A percentile compares a stretch with the other conserved stretches of the same genome.
These are phyloP conservation scores for Lepisosteus osseus DNA, from an alignment of 2,113 vertebrate genomes.

Conservation along the genomic window DNA sequence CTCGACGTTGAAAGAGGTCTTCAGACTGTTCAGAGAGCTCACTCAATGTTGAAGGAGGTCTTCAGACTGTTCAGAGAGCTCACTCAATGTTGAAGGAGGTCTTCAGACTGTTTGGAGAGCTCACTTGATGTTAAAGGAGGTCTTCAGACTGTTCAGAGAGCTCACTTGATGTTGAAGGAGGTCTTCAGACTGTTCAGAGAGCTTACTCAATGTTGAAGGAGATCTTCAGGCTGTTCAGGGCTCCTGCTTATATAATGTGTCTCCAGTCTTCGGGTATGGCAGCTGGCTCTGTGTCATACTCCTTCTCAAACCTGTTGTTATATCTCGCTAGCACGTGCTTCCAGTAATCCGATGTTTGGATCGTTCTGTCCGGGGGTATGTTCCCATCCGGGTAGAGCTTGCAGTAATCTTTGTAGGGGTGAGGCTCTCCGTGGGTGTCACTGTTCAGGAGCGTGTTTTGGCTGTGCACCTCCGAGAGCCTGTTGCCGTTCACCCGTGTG, in stretches of 20 bases:
- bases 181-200: too few species aligned
- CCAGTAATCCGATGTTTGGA: slow-evolving; percentile 60
- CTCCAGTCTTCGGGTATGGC: slow-evolving; percentile 48
- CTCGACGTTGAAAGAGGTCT: too few species aligned
- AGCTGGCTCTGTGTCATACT: slow-evolving; percentile 24
- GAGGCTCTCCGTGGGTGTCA: rapidly evolving
- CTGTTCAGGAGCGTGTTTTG: rapidly evolving
- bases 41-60: too few species aligned
- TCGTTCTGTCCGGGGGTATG: slow-evolving; percentile 52
- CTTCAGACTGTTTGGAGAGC: too few species aligned
- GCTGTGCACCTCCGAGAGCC: slow-evolving; percentile 17
- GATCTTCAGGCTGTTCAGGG: slow-evolving; percentile 42
- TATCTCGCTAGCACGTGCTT: slow-evolving; percentile 52
- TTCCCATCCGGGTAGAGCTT: slow-evolving; percentile 49
- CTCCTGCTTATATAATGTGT: slow-evolving; percentile 15
- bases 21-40: too few species aligned
- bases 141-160: too few species aligned
- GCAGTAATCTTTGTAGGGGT: slow-evolving; percentile 47
- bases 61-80: too few species aligned
- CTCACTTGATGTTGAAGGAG: too few species aligned
- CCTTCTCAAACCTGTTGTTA: slow-evolving; percentile 36
- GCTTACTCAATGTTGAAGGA: slow-evolving; percentile 38
- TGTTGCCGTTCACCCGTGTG: rapidly evolving
- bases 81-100: too few species aligned
- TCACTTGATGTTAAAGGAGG: too few species aligned